Evolutionary conservation across 2,113 vertebrate genomes (phyloP), one percentile per base, ranked within the genome.

Genomic region (Notothenia coriiceps): DNA sequence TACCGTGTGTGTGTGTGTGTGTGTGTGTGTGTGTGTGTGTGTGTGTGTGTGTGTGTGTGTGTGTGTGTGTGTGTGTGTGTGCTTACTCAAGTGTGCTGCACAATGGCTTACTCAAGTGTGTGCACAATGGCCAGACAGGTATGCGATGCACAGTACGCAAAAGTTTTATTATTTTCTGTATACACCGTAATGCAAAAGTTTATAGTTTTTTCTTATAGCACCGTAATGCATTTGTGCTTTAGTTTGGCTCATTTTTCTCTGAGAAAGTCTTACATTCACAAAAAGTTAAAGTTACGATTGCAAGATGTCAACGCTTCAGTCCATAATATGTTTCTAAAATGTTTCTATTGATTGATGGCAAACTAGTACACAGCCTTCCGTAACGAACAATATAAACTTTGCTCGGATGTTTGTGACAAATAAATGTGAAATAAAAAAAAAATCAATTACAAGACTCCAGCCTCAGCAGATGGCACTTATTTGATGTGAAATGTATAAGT

Each of bases 401-500:
- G 12, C n/a, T 52, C 13, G 55, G 0, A 40, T 70, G 78, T 81
- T 79, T 74, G 29, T 75, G 15, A 79, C n/a, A n/a, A 82, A 33
- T 54, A 51, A 64, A 11, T 61, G 15, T 44, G 29, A 29, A 29
- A 29, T 29, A 69, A 18, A 63, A 54, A 35, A 71, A 75, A 64
- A 49, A 71, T 83, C 71, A 69, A 65, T 88, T 61, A 78, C n/a
- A 25, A 79, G 60, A 79, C 43, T 29, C 78, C 75, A 79, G 63
- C 69, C 68, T 43, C 47, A 40, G 52, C 75, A 70, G 74, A 85
- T 79, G 84, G 49, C 73, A 61, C 25, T 67, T 83, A 68, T 86
- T 86, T 86, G 64, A 88, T 50, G 57, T 86, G 76, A 87, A 90
- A 90, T 77, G 78, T 86, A 84, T 83, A 90, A 90, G 83, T 20